Percentiles rank a stretch among this genome's conserved stretches.
Conservation (phyloP, 2,113 vertebrate species). For the Lophius piscatorius region DNA sequence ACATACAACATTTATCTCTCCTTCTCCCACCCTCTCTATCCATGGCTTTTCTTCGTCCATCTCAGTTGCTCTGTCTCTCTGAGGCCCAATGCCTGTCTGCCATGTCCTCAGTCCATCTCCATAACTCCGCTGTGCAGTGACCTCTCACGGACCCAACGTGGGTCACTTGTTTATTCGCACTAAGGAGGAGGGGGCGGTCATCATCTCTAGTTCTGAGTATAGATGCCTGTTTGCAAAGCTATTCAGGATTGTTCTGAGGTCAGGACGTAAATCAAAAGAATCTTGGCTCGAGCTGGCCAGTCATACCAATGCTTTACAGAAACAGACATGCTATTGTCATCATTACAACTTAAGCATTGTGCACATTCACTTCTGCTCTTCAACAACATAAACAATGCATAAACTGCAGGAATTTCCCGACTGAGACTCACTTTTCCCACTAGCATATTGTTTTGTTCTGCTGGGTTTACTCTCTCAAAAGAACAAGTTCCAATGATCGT, state of each 20-base stretch:
- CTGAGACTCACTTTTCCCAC: conserved; percentile 29
- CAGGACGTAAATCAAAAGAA: conserved; percentile 58
- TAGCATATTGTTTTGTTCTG: conserved; percentile 45
- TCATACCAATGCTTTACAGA: conserved; percentile 50
- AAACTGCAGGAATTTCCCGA: conserved; percentile 68
- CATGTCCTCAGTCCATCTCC: conserved; percentile 34
- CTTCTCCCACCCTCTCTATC: conserved; percentile 4
- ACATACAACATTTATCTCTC: conserved; percentile 20
- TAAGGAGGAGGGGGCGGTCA: conserved; percentile 23
- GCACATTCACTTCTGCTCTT: conserved; percentile 38
- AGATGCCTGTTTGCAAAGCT: conserved; percentile 42
- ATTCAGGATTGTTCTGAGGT: conserved; percentile 40
- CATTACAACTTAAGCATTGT: conserved; percentile 54
- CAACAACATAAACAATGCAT: conserved; percentile 66
- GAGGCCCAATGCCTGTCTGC: conserved; percentile 46
- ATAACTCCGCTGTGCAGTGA: conserved; percentile 56
- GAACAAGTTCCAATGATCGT: conserved; percentile 52
- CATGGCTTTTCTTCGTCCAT: conserved; percentile 8
- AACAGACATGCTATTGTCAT: conserved; percentile 64
- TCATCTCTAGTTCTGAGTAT: conserved; percentile 36
- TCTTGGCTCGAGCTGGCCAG: conserved; percentile 20
- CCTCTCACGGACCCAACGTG: conserved; percentile 49
- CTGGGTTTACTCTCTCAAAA: conserved; percentile 60
- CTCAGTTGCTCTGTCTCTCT: conserved; percentile 19
- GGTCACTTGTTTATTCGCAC: conserved; percentile 62